Conservation (phyloP, 2,888 invertebrate genomes). For the Acanthosepion lycidas region DNA sequence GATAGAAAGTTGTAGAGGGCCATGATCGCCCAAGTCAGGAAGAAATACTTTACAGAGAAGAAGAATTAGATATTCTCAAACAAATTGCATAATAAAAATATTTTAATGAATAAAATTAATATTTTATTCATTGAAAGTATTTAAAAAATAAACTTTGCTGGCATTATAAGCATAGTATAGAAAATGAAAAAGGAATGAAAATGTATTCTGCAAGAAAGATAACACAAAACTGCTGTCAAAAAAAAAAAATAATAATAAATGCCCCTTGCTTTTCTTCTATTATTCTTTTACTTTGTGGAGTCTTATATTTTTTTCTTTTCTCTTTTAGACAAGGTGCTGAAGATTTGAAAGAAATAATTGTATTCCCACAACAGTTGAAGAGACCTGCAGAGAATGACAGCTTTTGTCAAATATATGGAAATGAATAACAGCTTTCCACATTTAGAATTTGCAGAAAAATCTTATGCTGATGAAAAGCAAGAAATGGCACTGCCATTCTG, state of each 20-base stretch:
- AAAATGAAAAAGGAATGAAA: too few relatives aligned
- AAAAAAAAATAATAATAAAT: not conserved
- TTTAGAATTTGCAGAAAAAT: not conserved
- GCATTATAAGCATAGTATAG: too few relatives aligned
- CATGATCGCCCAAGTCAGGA: too few relatives aligned
- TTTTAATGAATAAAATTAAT: too few relatives aligned
- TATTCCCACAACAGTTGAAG: not conserved
- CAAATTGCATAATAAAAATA: not conserved
- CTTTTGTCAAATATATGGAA: conserved; percentile 15
- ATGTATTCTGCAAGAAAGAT: not conserved
- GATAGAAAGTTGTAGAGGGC: too few relatives aligned
- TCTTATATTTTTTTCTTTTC: not conserved
- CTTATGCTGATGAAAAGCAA: not conserved
- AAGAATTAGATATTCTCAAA: not conserved
- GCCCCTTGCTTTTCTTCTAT: not conserved
- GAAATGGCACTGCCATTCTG: not conserved
- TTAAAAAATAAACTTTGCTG: not conserved
- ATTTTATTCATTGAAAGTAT: not conserved
- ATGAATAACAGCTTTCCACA: not conserved
- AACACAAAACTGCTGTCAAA: not conserved
- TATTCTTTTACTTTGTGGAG: not conserved
- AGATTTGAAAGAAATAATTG: not conserved
- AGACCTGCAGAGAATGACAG: conserved; percentile 33
- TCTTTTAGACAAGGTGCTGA: not conserved
- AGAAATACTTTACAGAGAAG: too few relatives aligned